These are phyloP conservation scores for Zaprionus inermis DNA, from an alignment of 1,140 invertebrate genomes.

Conservation along the genomic window DNA sequence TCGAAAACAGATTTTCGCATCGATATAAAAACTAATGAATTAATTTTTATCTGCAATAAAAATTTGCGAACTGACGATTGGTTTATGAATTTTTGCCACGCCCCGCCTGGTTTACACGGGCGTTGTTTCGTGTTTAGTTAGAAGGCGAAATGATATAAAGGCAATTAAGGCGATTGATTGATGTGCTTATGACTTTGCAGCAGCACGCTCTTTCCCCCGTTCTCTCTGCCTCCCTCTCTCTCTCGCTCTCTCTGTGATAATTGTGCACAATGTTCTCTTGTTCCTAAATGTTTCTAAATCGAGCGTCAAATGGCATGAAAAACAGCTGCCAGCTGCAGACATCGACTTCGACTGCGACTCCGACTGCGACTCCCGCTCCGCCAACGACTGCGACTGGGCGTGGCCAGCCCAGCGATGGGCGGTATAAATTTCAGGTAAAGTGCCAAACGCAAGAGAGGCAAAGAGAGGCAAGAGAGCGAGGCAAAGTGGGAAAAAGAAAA, in stretches of 20 bases:
- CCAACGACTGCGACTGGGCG: not conserved
- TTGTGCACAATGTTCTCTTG: constrained; percentile 39
- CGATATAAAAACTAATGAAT: constrained; percentile 28
- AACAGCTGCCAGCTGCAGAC: constrained; percentile 39
- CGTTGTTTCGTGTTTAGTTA: constrained; percentile 30
- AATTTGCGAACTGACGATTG: not conserved
- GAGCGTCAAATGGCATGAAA: constrained; percentile 48
- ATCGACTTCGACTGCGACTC: not conserved
- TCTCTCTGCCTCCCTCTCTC: not conserved
- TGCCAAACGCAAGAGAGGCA: constrained; percentile 7
- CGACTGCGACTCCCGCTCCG: not conserved
- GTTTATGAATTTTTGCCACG: not conserved
- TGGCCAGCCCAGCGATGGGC: constrained; percentile 3
- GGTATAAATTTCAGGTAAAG: constrained; percentile 34
- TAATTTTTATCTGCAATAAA: constrained; percentile 12
- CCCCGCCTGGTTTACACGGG: too few relatives aligned
- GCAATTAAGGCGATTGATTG: constrained; percentile 35
- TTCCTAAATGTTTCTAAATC: constrained; percentile 45
- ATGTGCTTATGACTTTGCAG: constrained; percentile 34
- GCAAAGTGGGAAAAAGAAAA: constrained; percentile 11
- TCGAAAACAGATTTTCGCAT: constrained; percentile 42
- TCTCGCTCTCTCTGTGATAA: constrained; percentile 7
- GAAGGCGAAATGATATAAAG: constrained; percentile 31
- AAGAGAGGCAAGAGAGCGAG: not conserved
- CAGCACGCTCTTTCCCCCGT: not conserved